Conservation (phyloP, 2,113 vertebrate genomes). For the Anas platyrhynchos region DNA sequence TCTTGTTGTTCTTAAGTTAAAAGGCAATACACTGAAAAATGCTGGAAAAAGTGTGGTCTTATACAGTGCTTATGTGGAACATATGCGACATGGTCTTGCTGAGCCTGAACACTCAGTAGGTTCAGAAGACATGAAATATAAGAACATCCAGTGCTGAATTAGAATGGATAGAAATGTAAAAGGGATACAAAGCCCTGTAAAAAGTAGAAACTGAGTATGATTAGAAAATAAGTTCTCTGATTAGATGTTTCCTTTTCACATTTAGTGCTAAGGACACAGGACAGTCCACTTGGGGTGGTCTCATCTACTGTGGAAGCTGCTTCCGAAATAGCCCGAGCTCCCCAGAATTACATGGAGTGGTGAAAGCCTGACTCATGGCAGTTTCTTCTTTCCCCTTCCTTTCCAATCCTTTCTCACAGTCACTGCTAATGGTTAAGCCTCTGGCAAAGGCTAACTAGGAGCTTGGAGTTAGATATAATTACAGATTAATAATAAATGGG, state of each 20-base stretch:
- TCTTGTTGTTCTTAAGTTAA: conserved; percentile 12
- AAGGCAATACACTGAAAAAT: neutral
- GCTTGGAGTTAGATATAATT: conserved; percentile 70
- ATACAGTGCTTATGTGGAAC: neutral
- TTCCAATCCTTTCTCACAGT: conserved; percentile 1
- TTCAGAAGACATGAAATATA: neutral
- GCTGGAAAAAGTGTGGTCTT: neutral
- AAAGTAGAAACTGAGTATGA: neutral
- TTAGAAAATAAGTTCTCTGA: neutral
- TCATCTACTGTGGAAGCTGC: neutral
- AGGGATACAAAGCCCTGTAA: neutral
- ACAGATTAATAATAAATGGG: conserved; percentile 75
- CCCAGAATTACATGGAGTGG: neutral
- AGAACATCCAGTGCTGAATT: neutral
- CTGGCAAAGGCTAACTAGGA: conserved; percentile 53
- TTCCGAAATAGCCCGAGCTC: neutral
- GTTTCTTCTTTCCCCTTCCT: conserved; percentile 13
- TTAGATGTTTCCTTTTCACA: neutral
- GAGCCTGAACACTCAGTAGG: neutral
- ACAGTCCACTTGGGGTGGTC: neutral
- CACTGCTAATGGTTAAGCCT: conserved; percentile 42
- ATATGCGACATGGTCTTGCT: neutral
- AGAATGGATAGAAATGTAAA: neutral
- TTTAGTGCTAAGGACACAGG: neutral
- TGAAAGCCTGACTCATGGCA: neutral